phyloP scores from a whole-genome alignment of 2,888 invertebrate genomes.

The Mesochorus sp. region DNA sequence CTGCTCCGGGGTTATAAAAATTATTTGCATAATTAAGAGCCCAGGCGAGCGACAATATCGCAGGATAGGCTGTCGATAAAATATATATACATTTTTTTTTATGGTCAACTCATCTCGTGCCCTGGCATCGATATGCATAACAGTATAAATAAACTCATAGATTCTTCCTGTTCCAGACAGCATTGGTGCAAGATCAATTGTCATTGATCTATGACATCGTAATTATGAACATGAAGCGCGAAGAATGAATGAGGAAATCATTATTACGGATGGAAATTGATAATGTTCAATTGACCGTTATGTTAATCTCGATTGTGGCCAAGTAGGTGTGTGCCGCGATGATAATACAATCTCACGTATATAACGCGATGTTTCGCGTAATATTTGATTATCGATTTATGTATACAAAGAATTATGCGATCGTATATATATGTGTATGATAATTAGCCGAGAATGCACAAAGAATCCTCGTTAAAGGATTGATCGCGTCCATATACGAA shows the following conservation, averaged over 20 bases:
- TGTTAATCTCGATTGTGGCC: background rate
- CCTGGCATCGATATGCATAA: background rate
- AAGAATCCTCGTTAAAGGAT: conserved; percentile 18
- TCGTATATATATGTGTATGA: background rate
- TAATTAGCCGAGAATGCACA: conserved; percentile 1
- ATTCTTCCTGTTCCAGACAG: background rate
- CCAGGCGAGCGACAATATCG: background rate
- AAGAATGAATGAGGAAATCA: background rate
- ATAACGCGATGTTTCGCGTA: background rate
- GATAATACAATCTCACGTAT: background rate
- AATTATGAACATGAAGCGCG: background rate
- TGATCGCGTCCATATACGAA: background rate
- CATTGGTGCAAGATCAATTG: background rate
- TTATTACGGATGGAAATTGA: background rate
- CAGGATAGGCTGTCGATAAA: background rate
- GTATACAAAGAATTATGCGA: background rate
- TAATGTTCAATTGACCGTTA: background rate
- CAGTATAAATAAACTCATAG: background rate
- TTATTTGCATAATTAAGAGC: conserved; percentile 12
- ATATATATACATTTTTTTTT: background rate
- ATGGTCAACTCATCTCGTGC: background rate
- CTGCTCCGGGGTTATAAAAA: conserved; percentile 9
- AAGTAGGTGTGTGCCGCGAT: background rate
- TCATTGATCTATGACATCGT: background rate
- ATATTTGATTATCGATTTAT: conserved; percentile 5